Evolutionary conservation across 35 echinoderm and acorn worm genomes (phyloP).

Genomic region (Amphiura filiformis): DNA sequence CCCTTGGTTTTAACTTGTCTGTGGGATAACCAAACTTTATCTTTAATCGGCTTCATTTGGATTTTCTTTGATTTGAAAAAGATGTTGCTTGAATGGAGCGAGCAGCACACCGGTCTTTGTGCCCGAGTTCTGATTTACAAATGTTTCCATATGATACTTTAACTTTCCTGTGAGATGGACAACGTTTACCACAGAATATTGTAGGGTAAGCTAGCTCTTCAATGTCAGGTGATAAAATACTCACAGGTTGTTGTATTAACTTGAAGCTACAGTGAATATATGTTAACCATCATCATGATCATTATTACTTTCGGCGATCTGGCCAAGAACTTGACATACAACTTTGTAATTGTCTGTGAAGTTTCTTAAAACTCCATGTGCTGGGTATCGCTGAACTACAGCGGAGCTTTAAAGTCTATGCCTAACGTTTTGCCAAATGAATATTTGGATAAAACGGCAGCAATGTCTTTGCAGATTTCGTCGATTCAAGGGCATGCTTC

Average conservation of each 20-base stretch:
- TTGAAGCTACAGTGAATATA: not conserved
- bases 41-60: not conserved
- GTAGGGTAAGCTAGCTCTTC: not conserved
- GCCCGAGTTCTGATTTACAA: not conserved
- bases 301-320: not conserved
- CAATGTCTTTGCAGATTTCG: not conserved
- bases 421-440: not conserved
- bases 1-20: not conserved
- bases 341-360: not conserved
- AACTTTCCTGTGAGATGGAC: not conserved
- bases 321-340: not conserved
- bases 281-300: not conserved
- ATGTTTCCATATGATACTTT: not conserved
- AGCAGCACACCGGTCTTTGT: not conserved
- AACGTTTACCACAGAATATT: not conserved
- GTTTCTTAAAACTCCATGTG: not conserved
- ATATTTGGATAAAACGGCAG: not conserved
- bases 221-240: not conserved
- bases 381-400: not conserved
- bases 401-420: not conserved
- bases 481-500: not conserved
- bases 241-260: not conserved
- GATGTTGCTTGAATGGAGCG: not conserved
- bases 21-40: not conserved
- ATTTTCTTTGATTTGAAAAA: not conserved